Evolutionary conservation across 2,888 invertebrate species (phyloP).

Genomic region (Cantharis rufa): DNA sequence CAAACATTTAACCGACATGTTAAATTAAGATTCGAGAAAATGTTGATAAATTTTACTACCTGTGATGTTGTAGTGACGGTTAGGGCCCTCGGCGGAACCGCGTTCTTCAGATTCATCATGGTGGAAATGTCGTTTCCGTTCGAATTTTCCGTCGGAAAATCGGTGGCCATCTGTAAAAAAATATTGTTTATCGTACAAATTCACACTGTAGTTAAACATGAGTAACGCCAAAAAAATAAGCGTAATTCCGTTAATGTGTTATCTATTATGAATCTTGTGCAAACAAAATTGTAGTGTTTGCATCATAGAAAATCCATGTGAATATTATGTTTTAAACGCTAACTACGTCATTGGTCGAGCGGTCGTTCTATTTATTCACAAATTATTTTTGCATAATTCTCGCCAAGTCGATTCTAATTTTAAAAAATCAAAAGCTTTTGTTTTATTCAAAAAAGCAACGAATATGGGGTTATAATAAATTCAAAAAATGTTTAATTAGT

Average conservation of each 20-base stretch:
- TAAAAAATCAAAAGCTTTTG: background rate
- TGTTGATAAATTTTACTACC: slow-evolving; percentile 35
- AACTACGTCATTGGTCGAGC: background rate
- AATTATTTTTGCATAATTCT: background rate
- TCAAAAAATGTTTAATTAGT: background rate
- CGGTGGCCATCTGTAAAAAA: slow-evolving; percentile 51
- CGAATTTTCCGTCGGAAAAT: slow-evolving; percentile 46
- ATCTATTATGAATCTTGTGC: slow-evolving; percentile 1
- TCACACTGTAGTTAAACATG: background rate
- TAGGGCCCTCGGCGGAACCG: slow-evolving; percentile 39
- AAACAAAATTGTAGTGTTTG: background rate
- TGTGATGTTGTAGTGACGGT: slow-evolving; percentile 49
- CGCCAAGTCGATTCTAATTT: background rate
- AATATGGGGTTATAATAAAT: background rate
- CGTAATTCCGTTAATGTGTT: slow-evolving; percentile 2
- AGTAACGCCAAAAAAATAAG: background rate
- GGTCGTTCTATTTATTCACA: background rate
- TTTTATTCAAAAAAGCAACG: background rate
- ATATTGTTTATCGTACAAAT: background rate
- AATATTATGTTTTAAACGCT: background rate
- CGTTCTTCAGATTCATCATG: slow-evolving; percentile 39
- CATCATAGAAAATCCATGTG: slow-evolving; percentile 6
- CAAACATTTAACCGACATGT: background rate
- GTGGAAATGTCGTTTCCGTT: slow-evolving; percentile 48
- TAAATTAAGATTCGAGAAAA: background rate